Evolutionary conservation across 2,113 vertebrate species (phyloP), one percentile per base, ranked within the genome.

Genomic region (Nesoenas mayeri): DNA sequence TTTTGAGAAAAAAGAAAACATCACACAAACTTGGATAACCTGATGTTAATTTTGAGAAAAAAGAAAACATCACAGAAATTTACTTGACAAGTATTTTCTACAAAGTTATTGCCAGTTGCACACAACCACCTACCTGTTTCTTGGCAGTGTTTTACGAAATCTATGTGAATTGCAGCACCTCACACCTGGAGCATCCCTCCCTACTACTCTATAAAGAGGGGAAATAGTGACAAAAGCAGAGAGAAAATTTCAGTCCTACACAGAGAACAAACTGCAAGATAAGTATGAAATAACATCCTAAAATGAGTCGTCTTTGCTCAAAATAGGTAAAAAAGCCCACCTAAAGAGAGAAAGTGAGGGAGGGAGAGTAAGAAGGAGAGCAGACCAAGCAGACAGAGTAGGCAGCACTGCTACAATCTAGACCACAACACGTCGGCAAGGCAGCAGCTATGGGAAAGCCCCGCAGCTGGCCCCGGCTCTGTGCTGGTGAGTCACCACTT

Each of bases 391-490:
- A 85, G 74, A 31, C 5, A 2, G 11, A 72, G 89, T 7, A 56
- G 70, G 61, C 82, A 79, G 64, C 36, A 9, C n/a, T 18, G 29
- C 65, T 51, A 2, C 0, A 0, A 29, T 8, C 25, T 4, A 36
- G 51, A 77, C 15, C 67, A 42, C 67, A 58, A 2, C 0, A 1
- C 0, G 1, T 2, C 44, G 12, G 18, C 1, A 6, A 64, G 56
- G 50, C 22, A 51, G 79, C 32, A 57, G 62, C 40, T 13, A 29
- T 0, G 12, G 50, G 77, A 53, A 58, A 83, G 61, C 8, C 71
- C 77, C 1, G 0, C 0, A 3, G 56, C 15, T 1, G 32, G 79
- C 20, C 32, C 50, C 15, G 5, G 12, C 13, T 53, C 50, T 8
- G 12, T 12, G 3, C 14, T 6, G 17, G 4, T 1, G 2, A 38